Base-by-base conservation (phyloP, 2,888 invertebrate species). In the Volucella inanis region DNA sequence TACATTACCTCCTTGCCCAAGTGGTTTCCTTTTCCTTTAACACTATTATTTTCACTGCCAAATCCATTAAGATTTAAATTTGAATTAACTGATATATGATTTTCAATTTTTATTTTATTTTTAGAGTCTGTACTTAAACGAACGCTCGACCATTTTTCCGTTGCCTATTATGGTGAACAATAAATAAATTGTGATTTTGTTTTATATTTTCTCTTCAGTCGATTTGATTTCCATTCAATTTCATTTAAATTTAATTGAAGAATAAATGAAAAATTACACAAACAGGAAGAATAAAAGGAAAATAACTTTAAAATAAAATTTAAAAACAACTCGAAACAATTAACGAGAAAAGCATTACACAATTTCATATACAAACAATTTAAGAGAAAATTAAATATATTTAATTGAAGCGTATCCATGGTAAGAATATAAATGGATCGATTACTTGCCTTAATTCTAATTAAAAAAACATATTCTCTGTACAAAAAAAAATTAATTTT, bases 111-210 rank as follows among this genome's bases (percentile, higher is more conserved):
- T 45, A 88, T 87, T 88, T 88, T 89, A 86, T 88, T 89, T 85
- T 89, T 89, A 52, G 89, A 88, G 82, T 89, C 89, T 64, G 88
- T 87, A 84, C 88, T 89, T 72, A 89, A 87, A 12, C 89, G 89
- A 80, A 89, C 89, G 87, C 89, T 89, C 68, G 89, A 89, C 89
- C 89, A 89, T 87, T 89, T 89, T 87, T 89, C 89, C 64, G 88
- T 88, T 61, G 89, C 89, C 89, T 89, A 87, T 82, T 70, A n/a
- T 72, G 52, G 43, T 67, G 74, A 47, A 67, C 59, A 68, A 74
- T 22, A 80, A 78, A 59, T 68, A 62, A 82, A 68, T 61, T 72
- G 52, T 39, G 74, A 64, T 74, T 62, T 55, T n/a, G 45, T 38
- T 64, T 64, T 6, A 62, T 43, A 68, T 76, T 22, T 22, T 55